Evolutionary conservation across 2,888 invertebrate species (phyloP).

Genomic region (Embidobia sp.): DNA sequence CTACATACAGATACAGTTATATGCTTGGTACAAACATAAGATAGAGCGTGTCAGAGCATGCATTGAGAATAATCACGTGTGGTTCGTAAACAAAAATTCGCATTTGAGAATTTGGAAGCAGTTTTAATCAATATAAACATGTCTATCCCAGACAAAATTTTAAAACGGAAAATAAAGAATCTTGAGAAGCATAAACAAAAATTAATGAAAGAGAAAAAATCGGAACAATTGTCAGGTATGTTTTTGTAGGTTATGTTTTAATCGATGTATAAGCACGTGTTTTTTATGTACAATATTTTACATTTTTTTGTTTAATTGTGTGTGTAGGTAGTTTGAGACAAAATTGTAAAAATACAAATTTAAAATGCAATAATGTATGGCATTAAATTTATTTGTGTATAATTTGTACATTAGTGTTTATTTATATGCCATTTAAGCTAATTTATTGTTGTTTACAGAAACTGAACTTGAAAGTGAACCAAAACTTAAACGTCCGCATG

Average conservation of each 20-base stretch:
- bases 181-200: slow-evolving; percentile 88
- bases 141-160: slow-evolving; percentile 85
- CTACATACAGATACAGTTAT: too few species aligned
- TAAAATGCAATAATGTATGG: too few species aligned
- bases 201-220: slow-evolving; percentile 84
- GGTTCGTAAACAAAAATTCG: too few species aligned
- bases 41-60: background rate
- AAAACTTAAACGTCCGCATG: background rate
- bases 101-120: too few species aligned
- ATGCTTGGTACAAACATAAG: too few species aligned
- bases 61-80: too few species aligned
- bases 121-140: background rate
- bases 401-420: too few species aligned
- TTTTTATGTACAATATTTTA: background rate
- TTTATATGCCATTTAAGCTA: too few species aligned
- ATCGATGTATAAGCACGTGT: background rate
- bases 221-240: slow-evolving; percentile 75
- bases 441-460: background rate
- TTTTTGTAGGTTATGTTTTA: slow-evolving; percentile 33
- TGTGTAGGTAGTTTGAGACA: too few species aligned
- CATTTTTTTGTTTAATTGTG: too few species aligned
- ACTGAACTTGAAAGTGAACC: background rate
- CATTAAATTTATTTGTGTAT: too few species aligned
- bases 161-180: slow-evolving; percentile 90
- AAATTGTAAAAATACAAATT: too few species aligned